Percentiles rank a stretch among this genome's conserved stretches.
Evolutionary conservation across 2,888 invertebrate genomes (phyloP).

Genomic region (Hedychridium roseum): DNA sequence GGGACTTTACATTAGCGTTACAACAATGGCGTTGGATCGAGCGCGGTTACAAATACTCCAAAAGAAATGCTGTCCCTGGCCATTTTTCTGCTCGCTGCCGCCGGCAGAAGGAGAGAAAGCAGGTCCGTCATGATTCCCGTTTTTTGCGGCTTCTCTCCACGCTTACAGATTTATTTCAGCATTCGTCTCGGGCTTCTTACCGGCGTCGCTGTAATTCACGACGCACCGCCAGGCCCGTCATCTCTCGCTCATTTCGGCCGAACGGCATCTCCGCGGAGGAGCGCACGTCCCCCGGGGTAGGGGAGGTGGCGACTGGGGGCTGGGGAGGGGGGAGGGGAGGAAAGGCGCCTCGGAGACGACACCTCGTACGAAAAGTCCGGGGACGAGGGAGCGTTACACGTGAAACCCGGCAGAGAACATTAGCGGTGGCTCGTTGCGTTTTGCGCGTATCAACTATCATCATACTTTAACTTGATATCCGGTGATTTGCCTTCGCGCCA

Average conservation of each 20-base stretch:
- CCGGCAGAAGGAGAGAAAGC: neutral
- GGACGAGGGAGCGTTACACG: neutral
- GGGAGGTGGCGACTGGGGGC: neutral
- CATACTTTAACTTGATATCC: slow-evolving; percentile 60
- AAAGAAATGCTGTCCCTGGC: too few relatives aligned
- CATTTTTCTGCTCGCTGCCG: too few relatives aligned
- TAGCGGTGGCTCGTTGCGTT: slow-evolving; percentile 52
- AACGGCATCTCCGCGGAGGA: slow-evolving; percentile 2
- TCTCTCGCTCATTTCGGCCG: neutral
- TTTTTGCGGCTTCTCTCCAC: slow-evolving; percentile 18
- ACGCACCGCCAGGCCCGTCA: slow-evolving; percentile 15
- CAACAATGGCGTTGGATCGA: too few relatives aligned
- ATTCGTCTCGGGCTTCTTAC: slow-evolving; percentile 51
- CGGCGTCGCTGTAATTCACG: slow-evolving; percentile 29
- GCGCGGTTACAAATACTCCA: too few relatives aligned
- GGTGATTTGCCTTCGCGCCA: slow-evolving; percentile 51
- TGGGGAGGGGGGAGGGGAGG: slow-evolving; percentile 1
- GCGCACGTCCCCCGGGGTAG: slow-evolving; percentile 5
- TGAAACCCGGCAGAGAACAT: slow-evolving; percentile 38
- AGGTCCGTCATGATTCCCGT: neutral
- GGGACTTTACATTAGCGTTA: too few relatives aligned
- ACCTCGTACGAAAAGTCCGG: too few relatives aligned
- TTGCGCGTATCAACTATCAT: slow-evolving; percentile 56
- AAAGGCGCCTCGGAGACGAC: neutral
- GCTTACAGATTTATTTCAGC: slow-evolving; percentile 42